Evolutionary conservation across 2,797 vertebrate species (phyloP).

Genomic region (Denticeps clupeoides): DNA sequence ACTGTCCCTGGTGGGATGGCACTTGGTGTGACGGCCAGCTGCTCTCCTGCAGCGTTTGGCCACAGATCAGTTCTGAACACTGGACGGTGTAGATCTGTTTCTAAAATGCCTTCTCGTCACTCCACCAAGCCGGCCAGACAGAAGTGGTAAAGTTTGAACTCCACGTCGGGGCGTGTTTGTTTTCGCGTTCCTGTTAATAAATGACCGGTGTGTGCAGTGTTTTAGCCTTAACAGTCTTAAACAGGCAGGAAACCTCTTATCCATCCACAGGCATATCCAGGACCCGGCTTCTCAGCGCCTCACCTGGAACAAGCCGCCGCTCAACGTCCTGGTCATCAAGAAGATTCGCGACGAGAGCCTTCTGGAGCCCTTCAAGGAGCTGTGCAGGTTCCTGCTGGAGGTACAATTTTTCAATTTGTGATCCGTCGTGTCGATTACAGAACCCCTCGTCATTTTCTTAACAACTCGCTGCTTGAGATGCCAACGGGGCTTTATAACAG

Average conservation of each 20-base stretch:
- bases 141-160: conserved; percentile 33
- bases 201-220: neutral
- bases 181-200: neutral
- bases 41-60: no score
- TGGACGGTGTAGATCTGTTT: no score
- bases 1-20: no score
- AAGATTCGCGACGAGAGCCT: conserved; percentile 66
- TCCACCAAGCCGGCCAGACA: conserved; percentile 18
- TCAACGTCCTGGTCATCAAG: conserved; percentile 65
- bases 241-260: no score
- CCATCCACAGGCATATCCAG: conserved; percentile 64
- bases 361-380: conserved; percentile 66
- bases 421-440: no score
- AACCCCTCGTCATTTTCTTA: no score
- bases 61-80: no score
- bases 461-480: no score
- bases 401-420: conserved; percentile 21
- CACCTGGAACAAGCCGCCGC: conserved; percentile 67
- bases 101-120: conserved; percentile 36
- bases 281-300: conserved; percentile 69
- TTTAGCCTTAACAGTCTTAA: no score
- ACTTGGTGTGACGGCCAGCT: no score
- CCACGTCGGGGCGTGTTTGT: neutral
- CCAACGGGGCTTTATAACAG: no score
- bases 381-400: conserved; percentile 68